phyloP scores from a whole-genome alignment of 2,888 invertebrate genomes.

The Drosophila subquinaria region DNA sequence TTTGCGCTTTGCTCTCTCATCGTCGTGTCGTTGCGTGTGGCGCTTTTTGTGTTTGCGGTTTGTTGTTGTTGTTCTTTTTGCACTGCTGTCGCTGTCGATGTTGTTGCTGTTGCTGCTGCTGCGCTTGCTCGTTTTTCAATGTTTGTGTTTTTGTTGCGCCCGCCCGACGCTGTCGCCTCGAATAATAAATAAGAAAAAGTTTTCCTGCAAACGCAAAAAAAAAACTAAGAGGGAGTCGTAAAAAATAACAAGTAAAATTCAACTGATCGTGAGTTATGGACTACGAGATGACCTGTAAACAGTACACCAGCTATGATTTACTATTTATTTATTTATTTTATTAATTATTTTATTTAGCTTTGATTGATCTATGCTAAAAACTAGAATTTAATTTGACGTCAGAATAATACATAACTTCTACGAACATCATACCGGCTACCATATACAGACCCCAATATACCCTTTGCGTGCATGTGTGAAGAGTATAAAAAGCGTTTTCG shows the following conservation, averaged over 20 bases:
- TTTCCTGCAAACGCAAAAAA: constrained; percentile 76
- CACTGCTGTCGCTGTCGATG: constrained; percentile 4
- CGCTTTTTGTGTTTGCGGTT: constrained; percentile 23
- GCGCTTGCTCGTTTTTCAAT: constrained; percentile 69
- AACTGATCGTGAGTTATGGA: not conserved
- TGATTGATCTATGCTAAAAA: not conserved
- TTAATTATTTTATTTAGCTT: no score
- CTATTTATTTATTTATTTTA: no score
- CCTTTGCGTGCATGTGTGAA: not conserved
- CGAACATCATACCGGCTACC: not conserved
- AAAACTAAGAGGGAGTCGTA: constrained; percentile 47
- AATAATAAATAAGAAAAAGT: constrained; percentile 85
- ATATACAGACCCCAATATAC: not conserved
- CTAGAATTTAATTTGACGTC: not conserved
- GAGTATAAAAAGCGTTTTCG: constrained; percentile 71
- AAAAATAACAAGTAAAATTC: constrained; percentile 57
- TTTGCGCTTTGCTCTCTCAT: constrained; percentile 45
- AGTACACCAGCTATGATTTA: not conserved
- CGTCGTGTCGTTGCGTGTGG: constrained; percentile 34
- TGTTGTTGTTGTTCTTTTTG: constrained; percentile 9
- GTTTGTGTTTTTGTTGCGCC: constrained; percentile 65
- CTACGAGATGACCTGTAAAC: constrained; percentile 5
- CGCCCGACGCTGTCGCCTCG: constrained; percentile 62
- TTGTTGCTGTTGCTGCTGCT: constrained; percentile 16
- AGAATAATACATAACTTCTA: not conserved